Evolutionary conservation across 2,888 invertebrate species (phyloP).

Genomic region (Villa cingulata): DNA sequence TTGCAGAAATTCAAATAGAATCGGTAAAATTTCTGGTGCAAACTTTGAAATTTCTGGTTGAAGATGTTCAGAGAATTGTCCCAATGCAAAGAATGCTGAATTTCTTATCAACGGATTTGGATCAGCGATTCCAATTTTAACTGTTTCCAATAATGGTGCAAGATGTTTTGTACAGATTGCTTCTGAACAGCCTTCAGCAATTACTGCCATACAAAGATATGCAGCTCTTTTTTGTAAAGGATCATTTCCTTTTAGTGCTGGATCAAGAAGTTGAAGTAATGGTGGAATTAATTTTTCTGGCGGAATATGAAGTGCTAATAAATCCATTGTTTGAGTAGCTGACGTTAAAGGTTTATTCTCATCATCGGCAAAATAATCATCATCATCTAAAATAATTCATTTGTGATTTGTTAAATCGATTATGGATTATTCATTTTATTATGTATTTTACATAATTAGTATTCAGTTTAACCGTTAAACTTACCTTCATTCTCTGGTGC

Average conservation of each 20-base stretch:
- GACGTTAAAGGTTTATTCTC: constrained; percentile 49
- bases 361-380: constrained; percentile 53
- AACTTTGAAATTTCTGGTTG: constrained; percentile 67
- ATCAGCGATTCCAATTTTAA: constrained; percentile 56
- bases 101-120: constrained; percentile 50
- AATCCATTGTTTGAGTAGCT: constrained; percentile 60
- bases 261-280: constrained; percentile 50
- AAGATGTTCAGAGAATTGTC: constrained; percentile 66
- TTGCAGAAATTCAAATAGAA: constrained; percentile 55
- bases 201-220: constrained; percentile 57
- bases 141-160: constrained; percentile 51
- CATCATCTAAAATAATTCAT: constrained; percentile 33
- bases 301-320: constrained; percentile 57
- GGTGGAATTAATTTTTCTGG: constrained; percentile 62
- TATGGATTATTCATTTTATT: too few relatives aligned
- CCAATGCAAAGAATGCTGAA: constrained; percentile 63
- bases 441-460: too few relatives aligned
- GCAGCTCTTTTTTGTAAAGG: constrained; percentile 54
- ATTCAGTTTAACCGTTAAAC: constrained; percentile 38
- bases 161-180: constrained; percentile 58
- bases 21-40: constrained; percentile 55
- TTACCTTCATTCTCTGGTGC: constrained; percentile 46
- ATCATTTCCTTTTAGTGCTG: constrained; percentile 47
- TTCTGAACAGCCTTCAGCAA: constrained; percentile 67
- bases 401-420: neutral